Conservation (phyloP, 2,113 vertebrate species). For the Pituophis catenifer region DNA sequence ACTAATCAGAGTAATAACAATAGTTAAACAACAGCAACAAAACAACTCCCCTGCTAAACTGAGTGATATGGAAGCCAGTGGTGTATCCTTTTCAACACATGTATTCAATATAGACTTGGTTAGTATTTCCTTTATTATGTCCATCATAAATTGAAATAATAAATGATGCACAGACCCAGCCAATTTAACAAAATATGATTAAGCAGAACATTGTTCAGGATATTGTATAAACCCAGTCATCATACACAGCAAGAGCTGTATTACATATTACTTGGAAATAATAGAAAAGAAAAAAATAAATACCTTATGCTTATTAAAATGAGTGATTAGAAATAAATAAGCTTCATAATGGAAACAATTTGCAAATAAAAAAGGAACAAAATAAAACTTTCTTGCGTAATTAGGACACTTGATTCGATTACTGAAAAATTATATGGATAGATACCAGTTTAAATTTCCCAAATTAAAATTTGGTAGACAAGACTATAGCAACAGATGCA, state of each 20-base stretch:
- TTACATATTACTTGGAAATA: neutral
- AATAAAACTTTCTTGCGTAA: neutral
- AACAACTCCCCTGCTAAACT: neutral
- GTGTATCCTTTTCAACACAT: neutral
- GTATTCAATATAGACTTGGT: neutral
- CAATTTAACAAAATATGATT: neutral
- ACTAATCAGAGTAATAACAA: neutral
- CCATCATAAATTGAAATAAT: neutral
- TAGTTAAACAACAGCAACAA: neutral
- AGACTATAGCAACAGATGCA: neutral
- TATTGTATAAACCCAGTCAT: neutral
- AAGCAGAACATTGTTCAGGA: neutral
- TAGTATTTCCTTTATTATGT: neutral
- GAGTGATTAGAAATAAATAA: neutral
- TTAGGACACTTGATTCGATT: neutral
- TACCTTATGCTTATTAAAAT: neutral
- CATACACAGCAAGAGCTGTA: neutral
- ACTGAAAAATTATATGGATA: neutral
- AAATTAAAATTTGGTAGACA: constrained; percentile 1
- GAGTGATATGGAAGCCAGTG: neutral
- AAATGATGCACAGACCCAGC: neutral
- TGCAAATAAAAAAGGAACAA: neutral
- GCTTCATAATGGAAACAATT: neutral
- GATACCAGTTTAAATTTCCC: constrained; percentile 27
- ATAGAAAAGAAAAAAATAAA: too few species aligned